Evolutionary conservation across 2,113 vertebrate genomes (phyloP), one percentile per base, ranked within the genome.

Genomic region (Rhombomys opimus): DNA sequence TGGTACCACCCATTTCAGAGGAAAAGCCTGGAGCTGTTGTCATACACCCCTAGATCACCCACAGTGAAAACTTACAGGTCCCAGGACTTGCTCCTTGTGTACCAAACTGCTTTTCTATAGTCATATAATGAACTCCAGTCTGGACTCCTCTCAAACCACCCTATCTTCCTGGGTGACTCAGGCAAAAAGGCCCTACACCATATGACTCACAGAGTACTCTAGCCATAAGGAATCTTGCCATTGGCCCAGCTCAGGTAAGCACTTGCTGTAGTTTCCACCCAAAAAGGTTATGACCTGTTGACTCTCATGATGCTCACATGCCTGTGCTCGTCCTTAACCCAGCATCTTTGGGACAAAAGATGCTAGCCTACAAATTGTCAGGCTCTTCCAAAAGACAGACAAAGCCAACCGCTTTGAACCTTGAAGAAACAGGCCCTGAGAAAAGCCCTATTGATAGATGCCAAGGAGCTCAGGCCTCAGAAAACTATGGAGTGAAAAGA

Each of bases 251-350:
- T 78, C 65, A 78, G 89, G 22, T 80, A 76, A 41, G 63, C 65
- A 35, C 41, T 50, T 59, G 5, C 50, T 85, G 73, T 73, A 85
- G n/a, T 89, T 84, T 87, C 89, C 3, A 87, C 25, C 50, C 73
- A 61, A 52, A 89, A 91, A 76, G 15, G 63, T 78, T 90, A 75
- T 35, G 22, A 95, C 75, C 73, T 35, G 96, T 89, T 95, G 89
- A 87, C 63, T 46, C 22, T 84, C 12, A 4, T 25, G n/a, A 88
- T 95, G 57, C 89, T 89, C 94, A 78, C 59, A 76, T 94, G 81
- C 52, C 82, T 92, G 12, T 17, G 57, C 41, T 38, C 80, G 46
- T 54, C n/a, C 52, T 84, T 94, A 67, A 96, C 84, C 80, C 90
- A 84, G 30, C 41, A 82, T 67, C 75, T 96, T 77, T 50, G 57